These are phyloP conservation scores for Holcopasites calliopsidis DNA, from an alignment of 1,140 invertebrate species.

Conservation along the genomic window DNA sequence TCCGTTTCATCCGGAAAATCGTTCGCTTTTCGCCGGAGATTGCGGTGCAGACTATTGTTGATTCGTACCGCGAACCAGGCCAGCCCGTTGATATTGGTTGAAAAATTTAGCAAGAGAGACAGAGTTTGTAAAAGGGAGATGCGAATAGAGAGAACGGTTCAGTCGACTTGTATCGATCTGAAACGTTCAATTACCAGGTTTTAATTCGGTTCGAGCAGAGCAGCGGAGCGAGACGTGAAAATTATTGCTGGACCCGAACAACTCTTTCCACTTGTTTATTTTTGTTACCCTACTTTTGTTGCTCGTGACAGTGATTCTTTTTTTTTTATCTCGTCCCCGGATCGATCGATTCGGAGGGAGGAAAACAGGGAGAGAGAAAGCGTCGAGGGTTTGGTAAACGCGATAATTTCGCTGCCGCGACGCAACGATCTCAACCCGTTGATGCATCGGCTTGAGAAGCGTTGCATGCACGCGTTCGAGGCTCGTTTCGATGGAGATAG, in stretches of 20 bases:
- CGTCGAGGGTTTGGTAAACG: constrained; percentile 5
- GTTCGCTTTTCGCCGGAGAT: background rate
- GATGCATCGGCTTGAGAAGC: background rate
- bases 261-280: background rate
- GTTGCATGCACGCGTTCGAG: background rate
- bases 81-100: background rate
- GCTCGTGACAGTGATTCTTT: background rate
- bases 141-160: background rate
- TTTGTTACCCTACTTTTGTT: background rate
- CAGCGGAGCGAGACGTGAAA: background rate
- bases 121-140: background rate
- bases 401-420: background rate
- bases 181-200: constrained; percentile 22
- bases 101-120: background rate
- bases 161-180: background rate
- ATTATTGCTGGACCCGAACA: background rate
- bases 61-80: background rate
- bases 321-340: background rate
- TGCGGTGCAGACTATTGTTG: background rate
- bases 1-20: background rate
- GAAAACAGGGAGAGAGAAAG: too few species aligned
- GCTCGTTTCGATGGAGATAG: background rate
- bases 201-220: background rate
- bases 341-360: too few species aligned
- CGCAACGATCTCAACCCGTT: background rate